Base-by-base conservation (phyloP, 2,113 vertebrate genomes). In the Mirounga angustirostris region DNA sequence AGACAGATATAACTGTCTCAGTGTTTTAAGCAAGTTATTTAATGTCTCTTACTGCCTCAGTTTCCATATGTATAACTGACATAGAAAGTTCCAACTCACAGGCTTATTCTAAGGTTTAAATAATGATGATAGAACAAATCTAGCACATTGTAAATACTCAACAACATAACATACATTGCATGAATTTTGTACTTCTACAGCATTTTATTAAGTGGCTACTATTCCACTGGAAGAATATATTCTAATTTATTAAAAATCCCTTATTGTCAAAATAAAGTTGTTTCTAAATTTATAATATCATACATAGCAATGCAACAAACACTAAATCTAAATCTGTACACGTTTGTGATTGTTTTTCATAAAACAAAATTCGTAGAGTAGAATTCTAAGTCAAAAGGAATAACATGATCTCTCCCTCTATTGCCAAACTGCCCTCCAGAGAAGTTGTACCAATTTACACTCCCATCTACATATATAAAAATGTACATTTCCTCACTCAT, bases 281-380 rank as follows among this genome's bases (percentile, higher is more conserved):
- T 69, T 97, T 96, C n/a, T 86, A 83, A 86, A 91, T 56, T 40
- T 58, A 67, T 69, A 86, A 58, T 46, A 71, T 82, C 92, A 82
- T 71, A 95, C 65, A 86, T 63, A 87, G 40, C 52, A 96, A 89
- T 54, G 89, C 21, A 94, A 89, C 7, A 73, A 86, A 84, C 28
- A 91, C 65, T 81, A 52, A 50, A 93, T 95, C 40, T 93, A 90
- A 93, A 93, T 82, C 22, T 96, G 95, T 69, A 85, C 1, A n/a
- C 73, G 2, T 56, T 10, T 89, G 22, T 95, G 67, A 63, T 76
- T 85, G 10, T 82, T 92, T 76, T 52, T 79, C 50, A 3, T 91
- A 65, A 92, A 83, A 78, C 63, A 93, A 93, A 87, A 86, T 73
- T 92, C n/a, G 52, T 82, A 54, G 16, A 87, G 28, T 26, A 80